phyloP scores from a whole-genome alignment of 2,113 vertebrate species.

The Myotis davidii region DNA sequence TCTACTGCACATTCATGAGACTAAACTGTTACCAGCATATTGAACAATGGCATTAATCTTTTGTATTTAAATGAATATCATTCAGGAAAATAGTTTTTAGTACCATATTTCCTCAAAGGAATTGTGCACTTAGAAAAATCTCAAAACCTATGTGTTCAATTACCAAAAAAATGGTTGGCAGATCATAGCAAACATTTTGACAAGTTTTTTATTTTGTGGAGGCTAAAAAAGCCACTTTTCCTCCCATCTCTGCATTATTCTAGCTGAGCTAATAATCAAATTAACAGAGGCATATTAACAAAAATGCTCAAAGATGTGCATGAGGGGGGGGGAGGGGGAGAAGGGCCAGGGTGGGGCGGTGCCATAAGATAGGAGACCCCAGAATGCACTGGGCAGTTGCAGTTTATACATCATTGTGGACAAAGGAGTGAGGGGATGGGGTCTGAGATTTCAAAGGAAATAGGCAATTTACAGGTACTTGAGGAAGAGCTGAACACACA shows the following conservation, averaged over 20 bases:
- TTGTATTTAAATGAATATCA: background rate
- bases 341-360: background rate
- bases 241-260: background rate
- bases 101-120: background rate
- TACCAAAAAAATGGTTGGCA: background rate
- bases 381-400: background rate
- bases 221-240: background rate
- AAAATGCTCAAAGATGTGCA: background rate
- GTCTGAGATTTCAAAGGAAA: background rate
- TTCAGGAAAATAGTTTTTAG: background rate
- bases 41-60: background rate
- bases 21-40: background rate
- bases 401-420: background rate
- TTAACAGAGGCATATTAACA: background rate
- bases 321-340: too few relatives aligned
- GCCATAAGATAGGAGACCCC: background rate
- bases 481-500: background rate
- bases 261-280: background rate
- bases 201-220: background rate
- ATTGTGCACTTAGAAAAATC: background rate
- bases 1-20: background rate
- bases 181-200: background rate
- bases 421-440: background rate
- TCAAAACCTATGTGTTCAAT: background rate
- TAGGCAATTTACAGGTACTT: background rate